Conservation (phyloP, 2,113 vertebrate species). For the Apeltes quadracus region DNA sequence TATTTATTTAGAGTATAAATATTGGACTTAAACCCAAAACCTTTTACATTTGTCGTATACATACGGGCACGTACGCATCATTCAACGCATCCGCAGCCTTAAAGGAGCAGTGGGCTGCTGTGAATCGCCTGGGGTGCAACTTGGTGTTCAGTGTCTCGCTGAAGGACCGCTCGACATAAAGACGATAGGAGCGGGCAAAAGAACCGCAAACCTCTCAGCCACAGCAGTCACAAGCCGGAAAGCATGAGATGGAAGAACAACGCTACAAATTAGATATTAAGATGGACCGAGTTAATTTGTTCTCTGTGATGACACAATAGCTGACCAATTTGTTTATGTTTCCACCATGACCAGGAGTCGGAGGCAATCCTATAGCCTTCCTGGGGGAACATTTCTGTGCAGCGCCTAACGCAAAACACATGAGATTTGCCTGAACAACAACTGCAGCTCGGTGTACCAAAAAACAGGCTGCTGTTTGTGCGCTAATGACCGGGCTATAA, state of each 20-base stretch:
- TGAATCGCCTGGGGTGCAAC: background rate
- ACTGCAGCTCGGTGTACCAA: constrained; percentile 39
- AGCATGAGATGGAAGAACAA: too few relatives aligned
- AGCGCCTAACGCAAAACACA: constrained; percentile 52
- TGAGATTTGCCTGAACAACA: constrained; percentile 48
- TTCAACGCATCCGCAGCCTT: background rate
- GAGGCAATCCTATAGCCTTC: constrained; percentile 36
- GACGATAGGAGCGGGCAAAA: background rate
- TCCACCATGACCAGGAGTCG: constrained; percentile 17
- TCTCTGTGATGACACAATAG: constrained; percentile 40
- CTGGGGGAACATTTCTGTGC: constrained; percentile 41
- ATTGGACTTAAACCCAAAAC: constrained; percentile 1
- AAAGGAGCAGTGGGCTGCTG: background rate
- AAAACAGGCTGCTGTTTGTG: constrained; percentile 29
- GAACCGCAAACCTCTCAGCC: background rate
- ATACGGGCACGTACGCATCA: background rate
- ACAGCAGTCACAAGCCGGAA: background rate
- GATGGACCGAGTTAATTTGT: constrained; percentile 38
- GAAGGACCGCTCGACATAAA: background rate
- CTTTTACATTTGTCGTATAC: background rate
- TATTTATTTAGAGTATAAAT: constrained; percentile 45
- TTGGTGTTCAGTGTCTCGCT: background rate
- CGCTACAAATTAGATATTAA: constrained; percentile 29
- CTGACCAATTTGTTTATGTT: constrained; percentile 42
- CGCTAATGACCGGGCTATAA: constrained; percentile 44